phyloP scores from a whole-genome alignment of 2,888 invertebrate species.

The Perizoma affinitatum region DNA sequence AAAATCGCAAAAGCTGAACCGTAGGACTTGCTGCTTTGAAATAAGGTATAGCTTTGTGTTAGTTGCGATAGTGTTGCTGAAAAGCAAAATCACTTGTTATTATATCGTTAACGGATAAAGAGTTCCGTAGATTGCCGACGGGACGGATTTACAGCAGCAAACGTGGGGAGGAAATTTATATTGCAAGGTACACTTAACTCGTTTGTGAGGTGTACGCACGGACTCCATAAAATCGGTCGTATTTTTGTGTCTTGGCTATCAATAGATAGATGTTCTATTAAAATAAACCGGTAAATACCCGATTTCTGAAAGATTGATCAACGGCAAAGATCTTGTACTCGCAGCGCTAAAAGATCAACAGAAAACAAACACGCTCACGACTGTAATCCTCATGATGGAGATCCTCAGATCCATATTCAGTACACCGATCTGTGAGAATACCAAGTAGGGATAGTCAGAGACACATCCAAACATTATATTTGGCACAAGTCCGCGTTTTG shows the following conservation, averaged over 20 bases:
- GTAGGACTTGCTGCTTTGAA: constrained; percentile 22
- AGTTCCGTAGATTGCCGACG: constrained; percentile 45
- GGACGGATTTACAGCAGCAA: constrained; percentile 44
- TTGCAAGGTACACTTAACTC: constrained; percentile 8
- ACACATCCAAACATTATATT: no score
- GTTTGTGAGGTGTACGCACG: constrained; percentile 8
- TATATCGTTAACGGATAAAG: constrained; percentile 60
- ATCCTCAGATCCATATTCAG: no score
- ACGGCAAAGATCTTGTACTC: no score
- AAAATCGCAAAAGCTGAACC: constrained; percentile 12
- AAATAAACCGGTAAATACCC: no score
- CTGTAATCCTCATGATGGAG: no score
- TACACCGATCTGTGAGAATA: no score
- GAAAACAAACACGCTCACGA: no score
- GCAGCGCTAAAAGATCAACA: no score
- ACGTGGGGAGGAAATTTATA: constrained; percentile 45
- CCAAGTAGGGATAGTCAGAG: no score
- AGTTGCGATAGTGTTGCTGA: constrained; percentile 38
- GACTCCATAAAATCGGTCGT: constrained; percentile 7
- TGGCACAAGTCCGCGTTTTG: no score
- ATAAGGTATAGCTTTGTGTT: constrained; percentile 37
- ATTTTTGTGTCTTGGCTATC: not conserved
- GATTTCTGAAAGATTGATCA: no score
- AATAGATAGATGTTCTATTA: no score
- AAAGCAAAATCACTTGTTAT: constrained; percentile 55